Percentiles rank a stretch among this genome's conserved stretches.
phyloP scores from a whole-genome alignment of 1,140 invertebrate genomes.

The Polypedilum pembai region DNA sequence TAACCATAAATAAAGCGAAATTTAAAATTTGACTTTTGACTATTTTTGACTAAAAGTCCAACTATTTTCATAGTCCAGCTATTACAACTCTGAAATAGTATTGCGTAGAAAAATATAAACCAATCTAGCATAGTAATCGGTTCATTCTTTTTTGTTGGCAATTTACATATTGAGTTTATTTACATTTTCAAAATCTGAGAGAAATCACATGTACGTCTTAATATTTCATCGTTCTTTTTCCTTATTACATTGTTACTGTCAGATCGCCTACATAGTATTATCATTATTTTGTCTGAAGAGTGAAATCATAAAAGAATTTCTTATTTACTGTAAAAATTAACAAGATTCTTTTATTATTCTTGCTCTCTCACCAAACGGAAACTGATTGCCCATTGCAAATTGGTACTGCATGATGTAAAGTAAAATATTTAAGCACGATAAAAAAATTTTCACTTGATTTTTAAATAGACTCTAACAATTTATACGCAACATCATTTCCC shows the following conservation, averaged over 20 bases:
- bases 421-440: neutral
- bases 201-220: neutral
- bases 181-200: neutral
- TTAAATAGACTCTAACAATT: neutral
- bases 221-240: too few relatives aligned
- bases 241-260: neutral
- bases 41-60: too few relatives aligned
- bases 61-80: too few relatives aligned
- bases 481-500: too few relatives aligned
- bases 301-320: conserved; percentile 3
- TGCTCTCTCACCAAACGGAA: neutral
- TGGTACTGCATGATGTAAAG: neutral
- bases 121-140: neutral
- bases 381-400: conserved; percentile 16
- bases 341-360: neutral
- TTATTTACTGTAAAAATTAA: conserved; percentile 1
- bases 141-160: neutral
- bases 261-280: neutral
- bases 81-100: too few relatives aligned
- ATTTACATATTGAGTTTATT: neutral
- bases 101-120: too few relatives aligned
- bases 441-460: neutral
- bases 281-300: neutral
- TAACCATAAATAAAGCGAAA: too few relatives aligned
- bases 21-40: too few relatives aligned